Evolutionary conservation across 2,113 vertebrate genomes (phyloP), one percentile per base, ranked within the genome.

Genomic region (Ammospiza caudacuta): DNA sequence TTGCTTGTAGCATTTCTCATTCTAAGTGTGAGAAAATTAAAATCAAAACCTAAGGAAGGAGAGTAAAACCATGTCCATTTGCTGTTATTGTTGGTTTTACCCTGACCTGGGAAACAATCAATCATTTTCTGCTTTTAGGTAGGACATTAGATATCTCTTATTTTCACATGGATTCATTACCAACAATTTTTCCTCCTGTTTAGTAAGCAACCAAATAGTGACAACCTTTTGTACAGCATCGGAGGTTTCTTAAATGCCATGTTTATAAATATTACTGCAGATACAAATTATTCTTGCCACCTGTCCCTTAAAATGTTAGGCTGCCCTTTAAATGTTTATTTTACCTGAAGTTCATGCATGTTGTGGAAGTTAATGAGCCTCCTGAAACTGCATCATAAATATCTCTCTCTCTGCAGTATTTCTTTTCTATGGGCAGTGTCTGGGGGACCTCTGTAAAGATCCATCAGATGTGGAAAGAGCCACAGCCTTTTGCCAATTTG

Each of bases 271-370:
- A 55, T 54, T 95, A 89, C 88, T 11, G 17, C 64, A 90, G 83
- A 90, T 44, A 87, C 41, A 94, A 95, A 94, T 96, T 78, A 81
- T 37, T 87, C 54, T 68, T 69, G 81, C 89, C 90, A 94, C 84
- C 87, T 95, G 78, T 47, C 72, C 89, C 82, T 93, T 66, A 72
- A 95, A 94, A 97, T 77, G 70, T 27, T 88, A 84, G 35, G 47
- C 68, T 97, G 87, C 89, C 93, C 93, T 97, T 95, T 87, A 85
- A 80, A 80, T 58, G 75, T 93, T 95, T 91, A 77, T 88, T 94
- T 94, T 97, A 89, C 64, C 55, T 92, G 33, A 84, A 93, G 73
- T 93, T 95, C 88, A 88, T 41, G n/a, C 80, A 21, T 57, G 68
- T 35, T 89, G 43, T 64, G 57, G 25, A 92, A 95, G 46, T 75